These are phyloP conservation scores for Megalopta genalis DNA, from an alignment of 1,140 invertebrate genomes.

Conservation along the genomic window DNA sequence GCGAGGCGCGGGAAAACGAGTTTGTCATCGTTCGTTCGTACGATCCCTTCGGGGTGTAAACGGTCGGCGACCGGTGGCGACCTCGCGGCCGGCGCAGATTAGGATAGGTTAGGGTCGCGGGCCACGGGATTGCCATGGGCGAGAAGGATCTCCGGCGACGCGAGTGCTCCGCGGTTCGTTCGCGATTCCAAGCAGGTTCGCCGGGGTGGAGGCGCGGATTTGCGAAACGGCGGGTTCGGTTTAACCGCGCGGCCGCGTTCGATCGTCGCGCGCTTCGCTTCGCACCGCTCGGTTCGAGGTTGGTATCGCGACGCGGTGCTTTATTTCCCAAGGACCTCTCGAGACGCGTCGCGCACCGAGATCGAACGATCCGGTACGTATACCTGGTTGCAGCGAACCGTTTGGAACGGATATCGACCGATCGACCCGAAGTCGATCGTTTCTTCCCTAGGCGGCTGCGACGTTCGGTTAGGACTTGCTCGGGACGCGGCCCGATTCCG, in stretches of 20 bases:
- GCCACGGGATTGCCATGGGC: constrained; percentile 26
- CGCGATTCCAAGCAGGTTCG: neutral
- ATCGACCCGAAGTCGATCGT: no score
- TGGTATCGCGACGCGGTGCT: constrained; percentile 18
- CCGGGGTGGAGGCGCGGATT: neutral
- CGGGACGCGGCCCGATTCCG: no score
- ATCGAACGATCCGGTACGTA: neutral
- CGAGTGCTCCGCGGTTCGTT: neutral
- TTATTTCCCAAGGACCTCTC: constrained; percentile 3
- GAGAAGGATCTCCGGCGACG: neutral
- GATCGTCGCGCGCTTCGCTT: neutral
- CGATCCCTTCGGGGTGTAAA: constrained; percentile 39
- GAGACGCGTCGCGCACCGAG: neutral
- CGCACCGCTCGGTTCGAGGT: constrained; percentile 19
- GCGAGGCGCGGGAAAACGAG: neutral
- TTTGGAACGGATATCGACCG: no score
- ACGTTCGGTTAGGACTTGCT: no score
- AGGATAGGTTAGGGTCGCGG: constrained; percentile 47
- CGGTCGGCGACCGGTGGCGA: constrained; percentile 38
- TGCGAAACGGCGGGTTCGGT: neutral
- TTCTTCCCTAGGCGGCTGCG: no score
- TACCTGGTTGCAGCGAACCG: no score
- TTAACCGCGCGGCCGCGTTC: neutral
- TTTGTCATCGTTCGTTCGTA: constrained; percentile 47
- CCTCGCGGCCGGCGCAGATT: constrained; percentile 48